Evolutionary conservation across 2,888 invertebrate genomes (phyloP).

Genomic region (Aquatica leii): DNA sequence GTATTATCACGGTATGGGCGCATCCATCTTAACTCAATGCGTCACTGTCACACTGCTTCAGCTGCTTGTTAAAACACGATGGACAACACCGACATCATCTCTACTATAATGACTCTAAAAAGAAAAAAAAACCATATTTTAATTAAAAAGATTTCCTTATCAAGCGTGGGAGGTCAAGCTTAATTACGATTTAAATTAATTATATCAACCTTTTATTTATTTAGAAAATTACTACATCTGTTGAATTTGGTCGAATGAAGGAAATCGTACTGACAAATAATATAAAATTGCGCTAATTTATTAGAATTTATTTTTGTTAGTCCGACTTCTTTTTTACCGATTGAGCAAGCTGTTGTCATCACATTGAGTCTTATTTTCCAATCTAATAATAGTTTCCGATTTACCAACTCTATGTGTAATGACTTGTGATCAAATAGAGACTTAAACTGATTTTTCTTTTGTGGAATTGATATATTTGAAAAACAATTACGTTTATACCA

Average conservation of each 20-base stretch:
- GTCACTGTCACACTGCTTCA: conserved; percentile 46
- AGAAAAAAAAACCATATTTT: background rate
- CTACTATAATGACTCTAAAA: conserved; percentile 18
- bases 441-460: no score
- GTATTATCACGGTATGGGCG: conserved; percentile 44
- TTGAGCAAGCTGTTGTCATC: background rate
- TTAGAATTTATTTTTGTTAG: background rate
- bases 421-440: no score
- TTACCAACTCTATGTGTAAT: no score
- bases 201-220: no score
- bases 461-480: no score
- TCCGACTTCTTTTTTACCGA: background rate
- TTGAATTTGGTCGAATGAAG: no score
- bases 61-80: conserved; percentile 32
- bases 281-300: conserved; percentile 18
- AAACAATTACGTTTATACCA: no score
- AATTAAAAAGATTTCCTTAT: background rate
- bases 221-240: conserved; percentile 15
- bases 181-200: conserved; percentile 3
- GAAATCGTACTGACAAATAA: conserved; percentile 14
- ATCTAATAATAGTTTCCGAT: no score
- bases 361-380: background rate
- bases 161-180: conserved; percentile 6
- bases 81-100: conserved; percentile 35
- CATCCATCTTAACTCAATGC: conserved; percentile 48